A percentile compares a stretch with the other conserved stretches of the same genome.
These are phyloP conservation scores for Plectropomus leopardus DNA, from an alignment of 2,113 vertebrate genomes.

Conservation along the genomic window DNA sequence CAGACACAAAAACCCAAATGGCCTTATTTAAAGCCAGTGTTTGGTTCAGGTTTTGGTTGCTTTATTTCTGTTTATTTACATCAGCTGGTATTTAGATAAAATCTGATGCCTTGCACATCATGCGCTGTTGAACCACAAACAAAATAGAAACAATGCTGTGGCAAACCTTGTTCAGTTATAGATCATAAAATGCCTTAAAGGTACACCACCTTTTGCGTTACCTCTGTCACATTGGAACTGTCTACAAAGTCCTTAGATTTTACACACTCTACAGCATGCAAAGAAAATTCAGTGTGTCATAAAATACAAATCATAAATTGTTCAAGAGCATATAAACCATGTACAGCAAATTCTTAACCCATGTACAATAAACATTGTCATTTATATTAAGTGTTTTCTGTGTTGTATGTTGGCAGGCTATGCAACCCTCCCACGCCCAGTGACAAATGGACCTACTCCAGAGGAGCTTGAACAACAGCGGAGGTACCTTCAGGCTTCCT, in stretches of 20 bases:
- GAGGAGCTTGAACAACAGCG: constrained; percentile 90
- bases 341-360: neutral
- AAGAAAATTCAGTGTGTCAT: neutral
- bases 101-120: neutral
- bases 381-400: neutral
- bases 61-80: neutral
- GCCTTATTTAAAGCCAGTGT: neutral
- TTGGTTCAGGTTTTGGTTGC: neutral
- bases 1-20: no score
- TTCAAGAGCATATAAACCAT: constrained; percentile 8
- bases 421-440: constrained; percentile 76
- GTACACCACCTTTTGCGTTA: neutral
- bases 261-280: neutral
- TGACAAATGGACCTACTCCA: constrained; percentile 88
- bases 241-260: neutral
- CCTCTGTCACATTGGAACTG: neutral
- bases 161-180: neutral
- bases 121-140: neutral
- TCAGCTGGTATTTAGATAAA: neutral
- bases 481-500: constrained; percentile 81
- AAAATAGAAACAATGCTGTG: neutral
- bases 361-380: neutral
- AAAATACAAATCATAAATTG: neutral
- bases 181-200: neutral
- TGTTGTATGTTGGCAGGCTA: constrained; percentile 75